These are phyloP conservation scores for Phengaris alcon DNA, from an alignment of 2,888 invertebrate species.

Conservation along the genomic window DNA sequence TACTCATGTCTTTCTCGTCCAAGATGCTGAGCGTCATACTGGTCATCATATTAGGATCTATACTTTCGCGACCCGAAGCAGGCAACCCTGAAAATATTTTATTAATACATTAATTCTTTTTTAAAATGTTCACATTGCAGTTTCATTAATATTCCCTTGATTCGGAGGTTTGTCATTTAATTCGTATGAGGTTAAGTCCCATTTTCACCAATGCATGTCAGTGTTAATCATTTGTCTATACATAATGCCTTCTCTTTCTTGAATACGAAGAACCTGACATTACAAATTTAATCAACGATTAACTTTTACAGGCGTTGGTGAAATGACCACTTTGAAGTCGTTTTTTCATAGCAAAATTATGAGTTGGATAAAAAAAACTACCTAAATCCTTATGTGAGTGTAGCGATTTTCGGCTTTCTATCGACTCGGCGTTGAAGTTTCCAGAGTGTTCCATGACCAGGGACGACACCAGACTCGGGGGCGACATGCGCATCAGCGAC, in stretches of 20 bases:
- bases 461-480: constrained; percentile 81
- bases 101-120: no score
- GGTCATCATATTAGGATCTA: constrained; percentile 68
- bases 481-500: constrained; percentile 74
- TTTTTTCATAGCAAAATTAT: not conserved
- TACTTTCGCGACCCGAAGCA: constrained; percentile 60
- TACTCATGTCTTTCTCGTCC: constrained; percentile 76
- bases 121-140: no score
- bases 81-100: constrained; percentile 52
- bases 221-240: no score
- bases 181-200: no score
- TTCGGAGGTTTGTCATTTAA: no score
- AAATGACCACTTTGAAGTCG: no score
- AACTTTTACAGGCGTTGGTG: no score
- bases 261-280: no score
- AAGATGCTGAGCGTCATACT: constrained; percentile 75
- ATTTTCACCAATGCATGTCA: no score
- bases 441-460: constrained; percentile 72
- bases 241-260: no score
- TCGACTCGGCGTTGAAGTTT: constrained; percentile 63
- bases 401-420: constrained; percentile 62
- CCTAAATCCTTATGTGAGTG: constrained; percentile 60
- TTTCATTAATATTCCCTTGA: no score
- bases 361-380: constrained; percentile 35
- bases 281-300: no score